Evolutionary conservation across 2,888 invertebrate genomes (phyloP).

Genomic region (Nomada flava): DNA sequence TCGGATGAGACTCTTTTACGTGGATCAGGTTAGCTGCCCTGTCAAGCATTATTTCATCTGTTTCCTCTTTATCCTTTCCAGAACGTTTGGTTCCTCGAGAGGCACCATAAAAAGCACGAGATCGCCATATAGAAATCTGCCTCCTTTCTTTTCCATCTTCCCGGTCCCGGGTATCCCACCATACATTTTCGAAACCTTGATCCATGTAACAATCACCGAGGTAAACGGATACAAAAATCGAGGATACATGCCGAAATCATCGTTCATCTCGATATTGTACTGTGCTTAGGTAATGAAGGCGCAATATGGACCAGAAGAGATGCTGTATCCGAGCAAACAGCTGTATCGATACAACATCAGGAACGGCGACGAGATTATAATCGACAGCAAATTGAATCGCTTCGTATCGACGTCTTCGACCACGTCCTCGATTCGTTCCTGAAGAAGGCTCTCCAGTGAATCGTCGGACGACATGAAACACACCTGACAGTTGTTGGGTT

Average conservation of each 20-base stretch:
- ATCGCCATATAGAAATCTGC: slow-evolving; percentile 62
- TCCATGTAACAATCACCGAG: slow-evolving; percentile 3
- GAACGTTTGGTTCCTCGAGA: slow-evolving; percentile 71
- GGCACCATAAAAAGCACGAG: slow-evolving; percentile 62
- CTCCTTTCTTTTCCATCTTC: not conserved
- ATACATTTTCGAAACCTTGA: slow-evolving; percentile 8
- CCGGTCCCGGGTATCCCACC: slow-evolving; percentile 12
- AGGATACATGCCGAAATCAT: not conserved
- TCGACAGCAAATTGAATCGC: slow-evolving; percentile 91
- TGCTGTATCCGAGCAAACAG: slow-evolving; percentile 95
- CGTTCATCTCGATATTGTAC: not conserved
- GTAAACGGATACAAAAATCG: slow-evolving; percentile 9
- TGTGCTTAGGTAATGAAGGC: slow-evolving; percentile 83
- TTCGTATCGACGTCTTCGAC: slow-evolving; percentile 79
- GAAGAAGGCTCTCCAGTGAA: slow-evolving; percentile 71
- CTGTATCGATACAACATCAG: slow-evolving; percentile 96
- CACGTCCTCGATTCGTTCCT: slow-evolving; percentile 81
- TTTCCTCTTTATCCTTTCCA: slow-evolving; percentile 56
- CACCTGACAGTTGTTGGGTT: slow-evolving; percentile 44
- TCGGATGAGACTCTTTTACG: slow-evolving; percentile 95
- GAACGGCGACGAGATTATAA: slow-evolving; percentile 95
- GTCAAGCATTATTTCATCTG: not conserved
- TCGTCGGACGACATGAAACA: slow-evolving; percentile 53
- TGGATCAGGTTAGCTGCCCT: slow-evolving; percentile 88
- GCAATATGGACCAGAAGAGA: slow-evolving; percentile 91